phyloP scores from a whole-genome alignment of 2,797 vertebrate species.

The Gallinago stenura region DNA sequence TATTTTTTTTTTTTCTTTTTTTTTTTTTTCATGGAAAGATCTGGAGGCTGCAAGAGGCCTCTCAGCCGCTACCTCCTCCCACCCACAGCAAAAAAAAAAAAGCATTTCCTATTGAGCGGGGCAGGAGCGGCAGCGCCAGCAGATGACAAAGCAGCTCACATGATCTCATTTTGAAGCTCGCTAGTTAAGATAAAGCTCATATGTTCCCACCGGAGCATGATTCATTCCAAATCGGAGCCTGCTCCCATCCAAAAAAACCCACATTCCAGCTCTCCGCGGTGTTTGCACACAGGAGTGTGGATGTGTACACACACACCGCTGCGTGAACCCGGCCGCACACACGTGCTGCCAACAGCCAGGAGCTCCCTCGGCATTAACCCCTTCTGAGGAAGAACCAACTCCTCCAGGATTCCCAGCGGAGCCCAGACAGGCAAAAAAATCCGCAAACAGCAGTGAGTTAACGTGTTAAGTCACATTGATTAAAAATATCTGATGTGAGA shows the following conservation, averaged over 20 bases:
- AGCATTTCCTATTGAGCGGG: neutral
- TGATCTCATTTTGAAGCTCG: neutral
- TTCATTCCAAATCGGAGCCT: neutral
- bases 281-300: neutral
- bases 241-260: neutral
- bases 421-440: neutral
- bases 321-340: neutral
- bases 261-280: neutral
- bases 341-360: neutral
- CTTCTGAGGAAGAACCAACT: neutral
- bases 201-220: neutral
- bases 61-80: neutral
- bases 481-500: conserved; percentile 21
- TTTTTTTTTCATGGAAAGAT: conserved; percentile 56
- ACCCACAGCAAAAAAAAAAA: conserved; percentile 12
- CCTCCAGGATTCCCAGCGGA: neutral
- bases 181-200: neutral
- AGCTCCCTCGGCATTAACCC: neutral
- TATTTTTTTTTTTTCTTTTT: neutral
- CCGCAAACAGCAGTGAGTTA: neutral
- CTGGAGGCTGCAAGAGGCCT: conserved; percentile 48
- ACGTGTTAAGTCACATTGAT: neutral
- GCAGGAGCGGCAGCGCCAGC: neutral
- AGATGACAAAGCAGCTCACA: conserved; percentile 35
- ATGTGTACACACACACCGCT: neutral